These are phyloP conservation scores for Eretmocerus hayati DNA, from an alignment of 2,888 invertebrate species.

Conservation along the genomic window DNA sequence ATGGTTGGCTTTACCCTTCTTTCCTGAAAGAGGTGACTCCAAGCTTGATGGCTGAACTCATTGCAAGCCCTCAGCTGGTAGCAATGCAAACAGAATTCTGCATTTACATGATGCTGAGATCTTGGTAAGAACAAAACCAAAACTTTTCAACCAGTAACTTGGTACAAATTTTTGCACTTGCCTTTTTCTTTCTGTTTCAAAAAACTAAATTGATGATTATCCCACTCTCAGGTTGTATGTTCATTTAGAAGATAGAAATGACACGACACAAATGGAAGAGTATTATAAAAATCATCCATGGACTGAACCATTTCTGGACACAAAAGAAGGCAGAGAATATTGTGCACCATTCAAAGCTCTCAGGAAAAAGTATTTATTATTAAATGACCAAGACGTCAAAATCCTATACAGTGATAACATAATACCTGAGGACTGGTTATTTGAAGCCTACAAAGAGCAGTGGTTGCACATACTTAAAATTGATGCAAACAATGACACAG, in stretches of 20 bases:
- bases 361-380: conserved; percentile 61
- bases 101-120: conserved; percentile 62
- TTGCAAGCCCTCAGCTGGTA: conserved; percentile 59
- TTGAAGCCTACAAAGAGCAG: conserved; percentile 57
- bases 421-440: conserved; percentile 63
- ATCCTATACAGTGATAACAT: conserved; percentile 62
- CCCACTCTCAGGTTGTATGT: conserved; percentile 35
- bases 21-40: conserved; percentile 58
- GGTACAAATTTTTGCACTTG: not conserved
- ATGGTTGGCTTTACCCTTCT: conserved; percentile 52
- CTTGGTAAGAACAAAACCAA: conserved; percentile 49
- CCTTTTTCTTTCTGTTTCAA: not conserved
- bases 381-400: conserved; percentile 64
- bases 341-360: conserved; percentile 58
- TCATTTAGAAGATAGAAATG: conserved; percentile 33
- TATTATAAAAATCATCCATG: conserved; percentile 39
- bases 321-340: conserved; percentile 55
- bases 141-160: not conserved
- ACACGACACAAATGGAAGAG: conserved; percentile 35
- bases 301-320: conserved; percentile 53
- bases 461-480: conserved; percentile 65
- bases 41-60: conserved; percentile 59
- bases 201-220: not conserved
- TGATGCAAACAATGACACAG: conserved; percentile 63
- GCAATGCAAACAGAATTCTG: conserved; percentile 76